Evolutionary conservation across 2,888 invertebrate species (phyloP).

Genomic region (Orthosia gothica): DNA sequence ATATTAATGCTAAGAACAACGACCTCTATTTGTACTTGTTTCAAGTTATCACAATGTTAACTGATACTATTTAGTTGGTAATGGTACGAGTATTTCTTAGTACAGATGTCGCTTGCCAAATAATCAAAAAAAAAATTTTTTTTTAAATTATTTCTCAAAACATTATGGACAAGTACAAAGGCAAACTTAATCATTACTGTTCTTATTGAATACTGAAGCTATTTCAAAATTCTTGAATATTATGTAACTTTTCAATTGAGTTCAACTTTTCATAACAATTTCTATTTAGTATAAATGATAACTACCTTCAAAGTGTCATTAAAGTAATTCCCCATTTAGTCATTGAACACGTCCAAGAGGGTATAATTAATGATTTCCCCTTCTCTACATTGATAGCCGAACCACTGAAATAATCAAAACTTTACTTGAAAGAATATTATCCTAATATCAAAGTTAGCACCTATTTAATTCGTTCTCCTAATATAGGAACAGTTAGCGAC

Average conservation of each 20-base stretch:
- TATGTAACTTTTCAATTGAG: slow-evolving; percentile 14
- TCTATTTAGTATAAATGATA: slow-evolving; percentile 30
- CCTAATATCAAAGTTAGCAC: slow-evolving; percentile 30
- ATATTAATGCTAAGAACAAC: slow-evolving; percentile 45
- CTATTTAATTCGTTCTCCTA: slow-evolving; percentile 19
- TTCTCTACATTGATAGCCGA: slow-evolving; percentile 32
- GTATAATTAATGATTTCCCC: slow-evolving; percentile 53
- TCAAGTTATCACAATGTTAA: slow-evolving; percentile 32
- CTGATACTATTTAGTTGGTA: slow-evolving; percentile 23
- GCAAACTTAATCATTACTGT: not conserved
- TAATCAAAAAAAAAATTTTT: too few species aligned
- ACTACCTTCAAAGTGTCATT: slow-evolving; percentile 11
- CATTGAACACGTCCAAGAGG: slow-evolving; percentile 30
- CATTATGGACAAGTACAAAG: not conserved
- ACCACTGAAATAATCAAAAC: slow-evolving; percentile 52
- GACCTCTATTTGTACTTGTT: slow-evolving; percentile 50
- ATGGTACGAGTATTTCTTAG: slow-evolving; percentile 4
- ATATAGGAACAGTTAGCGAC: slow-evolving; percentile 12
- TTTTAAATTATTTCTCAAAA: not conserved
- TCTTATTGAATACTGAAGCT: not conserved
- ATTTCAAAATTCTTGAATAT: not conserved
- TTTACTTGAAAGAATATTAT: slow-evolving; percentile 35
- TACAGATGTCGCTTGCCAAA: not conserved
- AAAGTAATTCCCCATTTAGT: slow-evolving; percentile 42
- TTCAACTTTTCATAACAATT: slow-evolving; percentile 19